Evolutionary conservation across 2,113 vertebrate genomes (phyloP).

Genomic region (Polypterus bichir): DNA sequence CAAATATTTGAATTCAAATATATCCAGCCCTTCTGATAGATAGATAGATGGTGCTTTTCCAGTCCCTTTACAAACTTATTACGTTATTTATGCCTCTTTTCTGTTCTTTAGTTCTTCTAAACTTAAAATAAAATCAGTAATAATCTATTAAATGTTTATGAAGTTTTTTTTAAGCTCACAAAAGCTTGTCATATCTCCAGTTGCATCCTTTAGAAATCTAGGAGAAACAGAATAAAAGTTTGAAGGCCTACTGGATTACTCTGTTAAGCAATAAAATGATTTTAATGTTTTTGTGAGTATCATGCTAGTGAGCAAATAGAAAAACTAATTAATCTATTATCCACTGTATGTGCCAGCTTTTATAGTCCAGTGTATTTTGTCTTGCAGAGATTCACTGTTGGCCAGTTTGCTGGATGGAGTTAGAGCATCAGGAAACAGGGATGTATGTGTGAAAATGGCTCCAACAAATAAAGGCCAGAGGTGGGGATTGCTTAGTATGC

Average conservation of each 20-base stretch:
- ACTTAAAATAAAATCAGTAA: too few relatives aligned
- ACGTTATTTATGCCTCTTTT: too few relatives aligned
- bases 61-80: too few relatives aligned
- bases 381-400: slow-evolving; percentile 78
- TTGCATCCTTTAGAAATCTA: too few relatives aligned
- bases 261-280: too few relatives aligned
- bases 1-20: too few relatives aligned
- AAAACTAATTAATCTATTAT: not conserved
- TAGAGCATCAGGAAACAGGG: slow-evolving; percentile 90
- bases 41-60: too few relatives aligned
- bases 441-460: slow-evolving; percentile 95
- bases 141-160: too few relatives aligned
- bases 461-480: slow-evolving; percentile 83
- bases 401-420: slow-evolving; percentile 93
- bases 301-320: not conserved
- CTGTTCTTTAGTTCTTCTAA: too few relatives aligned
- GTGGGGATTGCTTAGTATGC: slow-evolving; percentile 91
- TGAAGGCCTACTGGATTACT: not conserved
- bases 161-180: too few relatives aligned
- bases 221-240: not conserved
- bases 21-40: too few relatives aligned
- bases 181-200: too few relatives aligned
- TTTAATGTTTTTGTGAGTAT: not conserved
- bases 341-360: not conserved
- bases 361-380: slow-evolving; percentile 8